These are phyloP conservation scores for Anarrhichthys ocellatus DNA, from an alignment of 2,113 vertebrate species.

Conservation along the genomic window DNA sequence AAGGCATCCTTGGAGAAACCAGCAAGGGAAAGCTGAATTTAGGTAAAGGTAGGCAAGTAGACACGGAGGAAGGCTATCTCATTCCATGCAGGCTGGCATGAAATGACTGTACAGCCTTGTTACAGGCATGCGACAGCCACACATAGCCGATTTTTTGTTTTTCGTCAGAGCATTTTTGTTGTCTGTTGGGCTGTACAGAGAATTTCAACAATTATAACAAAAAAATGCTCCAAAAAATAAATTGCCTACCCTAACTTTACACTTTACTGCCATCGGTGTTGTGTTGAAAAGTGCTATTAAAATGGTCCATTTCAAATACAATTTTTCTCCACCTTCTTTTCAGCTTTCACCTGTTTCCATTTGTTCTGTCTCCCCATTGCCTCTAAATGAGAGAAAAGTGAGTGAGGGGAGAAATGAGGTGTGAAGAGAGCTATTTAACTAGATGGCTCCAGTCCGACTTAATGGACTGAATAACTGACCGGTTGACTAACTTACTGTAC, in stretches of 20 bases:
- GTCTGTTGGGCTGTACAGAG: neutral
- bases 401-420: conserved; percentile 61
- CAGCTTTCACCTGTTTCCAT: conserved; percentile 26
- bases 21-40: neutral
- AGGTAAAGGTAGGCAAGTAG: neutral
- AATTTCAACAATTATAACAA: neutral
- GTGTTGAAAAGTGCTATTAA: neutral
- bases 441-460: conserved; percentile 57
- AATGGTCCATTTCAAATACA: neutral
- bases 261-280: neutral
- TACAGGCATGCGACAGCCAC: neutral
- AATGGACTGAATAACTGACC: conserved; percentile 69
- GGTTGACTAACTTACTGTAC: conserved; percentile 68
- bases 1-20: neutral
- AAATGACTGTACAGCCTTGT: neutral
- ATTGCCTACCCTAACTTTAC: neutral
- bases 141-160: neutral
- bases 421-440: conserved; percentile 68
- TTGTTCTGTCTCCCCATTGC: conserved; percentile 11
- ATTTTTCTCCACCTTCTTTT: conserved; percentile 27
- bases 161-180: neutral
- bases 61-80: neutral
- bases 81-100: neutral
- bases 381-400: conserved; percentile 43
- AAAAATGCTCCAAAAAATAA: neutral